A percentile compares a stretch with the other conserved stretches of the same genome.
phyloP scores from a whole-genome alignment of 2,888 invertebrate genomes.

The Drosophila trichaetosa region DNA sequence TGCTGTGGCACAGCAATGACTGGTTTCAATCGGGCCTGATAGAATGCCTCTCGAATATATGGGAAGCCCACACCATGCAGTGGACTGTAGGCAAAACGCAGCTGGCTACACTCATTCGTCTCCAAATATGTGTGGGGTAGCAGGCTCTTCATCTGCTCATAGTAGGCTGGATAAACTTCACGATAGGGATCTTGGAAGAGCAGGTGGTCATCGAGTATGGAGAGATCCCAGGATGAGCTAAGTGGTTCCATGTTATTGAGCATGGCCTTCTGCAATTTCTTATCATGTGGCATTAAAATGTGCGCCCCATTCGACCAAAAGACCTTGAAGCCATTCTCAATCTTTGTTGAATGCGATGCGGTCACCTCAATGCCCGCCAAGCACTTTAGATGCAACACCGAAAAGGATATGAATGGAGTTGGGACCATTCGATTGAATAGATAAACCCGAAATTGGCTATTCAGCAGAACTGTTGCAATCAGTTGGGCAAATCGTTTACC shows the following conservation, averaged over 20 bases:
- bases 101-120: conserved; percentile 86
- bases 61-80: conserved; percentile 98
- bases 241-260: conserved; percentile 91
- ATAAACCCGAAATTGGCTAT: conserved; percentile 91
- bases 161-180: conserved; percentile 89
- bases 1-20: conserved; percentile 87
- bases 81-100: conserved; percentile 95
- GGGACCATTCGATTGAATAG: conserved; percentile 93
- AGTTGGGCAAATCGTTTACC: conserved; percentile 93
- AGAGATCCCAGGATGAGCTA: conserved; percentile 92
- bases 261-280: conserved; percentile 92
- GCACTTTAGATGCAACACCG: conserved; percentile 90
- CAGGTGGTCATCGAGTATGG: conserved; percentile 86
- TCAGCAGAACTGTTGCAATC: conserved; percentile 93
- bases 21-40: conserved; percentile 89
- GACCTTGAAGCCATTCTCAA: conserved; percentile 98
- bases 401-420: conserved; percentile 97
- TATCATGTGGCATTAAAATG: conserved; percentile 96
- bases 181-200: conserved; percentile 89
- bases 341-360: conserved; percentile 97
- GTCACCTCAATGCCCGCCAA: conserved; percentile 96
- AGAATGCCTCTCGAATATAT: conserved; percentile 91
- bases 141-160: conserved; percentile 86
- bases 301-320: conserved; percentile 98
- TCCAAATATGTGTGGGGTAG: conserved; percentile 86